Base-by-base conservation (phyloP, 2,797 vertebrate genomes). In the Malurus leucopterus region DNA sequence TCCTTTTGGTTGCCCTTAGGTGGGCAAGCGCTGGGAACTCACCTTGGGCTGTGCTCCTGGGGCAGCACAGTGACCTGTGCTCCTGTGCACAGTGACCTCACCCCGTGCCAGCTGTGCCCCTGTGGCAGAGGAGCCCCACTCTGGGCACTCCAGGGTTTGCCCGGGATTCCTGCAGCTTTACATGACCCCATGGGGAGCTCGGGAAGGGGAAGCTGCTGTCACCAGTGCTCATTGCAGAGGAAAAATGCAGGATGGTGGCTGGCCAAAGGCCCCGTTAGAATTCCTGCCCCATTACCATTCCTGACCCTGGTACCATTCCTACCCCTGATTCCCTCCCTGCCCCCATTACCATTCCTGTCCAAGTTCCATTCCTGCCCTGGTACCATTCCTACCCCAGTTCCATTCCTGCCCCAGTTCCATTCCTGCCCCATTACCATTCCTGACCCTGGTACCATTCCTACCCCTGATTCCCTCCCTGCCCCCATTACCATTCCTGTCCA, bases 121-220 rank as follows among this genome's bases (percentile, higher is more conserved):
- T 12, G 3, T 0, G 0, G 30, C 0, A 0, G 29, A 53, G 68
- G 34, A 68, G 30, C 9, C 16, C 23, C 0, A 0, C 34, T 59
- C 41, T 11, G 36, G 1, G 38, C 41, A 5, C 26, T 24, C 29
- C 40, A 59, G n/a, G 46, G 46, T 38, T 63, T 20, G 54, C 44
- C 29, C 26, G 26, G 59, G 34, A 38, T 47, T 22, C 50, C 72
- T 51, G 19, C 30, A 41, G 55, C 80, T 65, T 54, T 53, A 27
- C 32, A 21, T 24, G 36, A 69, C 62, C 84, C 83, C 29, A 1
- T 0, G 51, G 84, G 72, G 78, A 83, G 72, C 76, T 26, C 18
- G 32, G 51, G 73, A 61, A 69, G 86, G 3, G 69, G 57, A n/a
- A 11, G 0, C 86, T 93, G 67, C 76, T 50, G 40, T 65, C 32